Evolutionary conservation across 1,140 invertebrate genomes (phyloP).

Genomic region (Bilobella aurantiaca): DNA sequence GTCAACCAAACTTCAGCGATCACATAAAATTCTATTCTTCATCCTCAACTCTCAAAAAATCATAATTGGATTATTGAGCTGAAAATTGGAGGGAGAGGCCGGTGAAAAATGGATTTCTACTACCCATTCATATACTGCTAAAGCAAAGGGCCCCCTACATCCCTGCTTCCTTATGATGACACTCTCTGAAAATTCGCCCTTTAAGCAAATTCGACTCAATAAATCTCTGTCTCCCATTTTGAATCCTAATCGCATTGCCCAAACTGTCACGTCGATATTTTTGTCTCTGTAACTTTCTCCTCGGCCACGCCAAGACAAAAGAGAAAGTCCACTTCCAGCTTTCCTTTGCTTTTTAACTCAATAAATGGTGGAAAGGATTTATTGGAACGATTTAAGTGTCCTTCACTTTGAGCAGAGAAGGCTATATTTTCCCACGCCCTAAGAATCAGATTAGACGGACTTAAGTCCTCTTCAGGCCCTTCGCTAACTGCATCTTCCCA

Average conservation of each 20-base stretch:
- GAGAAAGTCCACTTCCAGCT: neutral
- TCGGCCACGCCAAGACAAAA: neutral
- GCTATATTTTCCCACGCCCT: constrained; percentile 6
- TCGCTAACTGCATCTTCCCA: too few species aligned
- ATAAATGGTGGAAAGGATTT: constrained; percentile 14
- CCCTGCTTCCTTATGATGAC: too few species aligned
- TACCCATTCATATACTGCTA: too few species aligned
- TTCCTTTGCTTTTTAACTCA: neutral
- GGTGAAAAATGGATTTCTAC: too few species aligned
- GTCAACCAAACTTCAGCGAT: too few species aligned
- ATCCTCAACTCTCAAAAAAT: neutral
- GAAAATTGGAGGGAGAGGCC: neutral
- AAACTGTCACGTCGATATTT: neutral
- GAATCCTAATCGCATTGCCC: neutral
- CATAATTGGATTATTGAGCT: neutral
- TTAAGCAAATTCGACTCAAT: constrained; percentile 1
- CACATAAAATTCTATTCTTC: neutral
- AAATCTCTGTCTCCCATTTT: neutral
- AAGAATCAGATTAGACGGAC: constrained; percentile 28
- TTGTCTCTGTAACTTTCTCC: too few species aligned
- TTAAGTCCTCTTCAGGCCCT: too few species aligned
- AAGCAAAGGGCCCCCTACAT: too few species aligned
- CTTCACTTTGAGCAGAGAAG: neutral
- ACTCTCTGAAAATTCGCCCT: neutral
- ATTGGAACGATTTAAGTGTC: constrained; percentile 23